A percentile compares a stretch with the other conserved stretches of the same genome.
Evolutionary conservation across 1,140 invertebrate species (phyloP).

Genomic region (Plutomurus gul): DNA sequence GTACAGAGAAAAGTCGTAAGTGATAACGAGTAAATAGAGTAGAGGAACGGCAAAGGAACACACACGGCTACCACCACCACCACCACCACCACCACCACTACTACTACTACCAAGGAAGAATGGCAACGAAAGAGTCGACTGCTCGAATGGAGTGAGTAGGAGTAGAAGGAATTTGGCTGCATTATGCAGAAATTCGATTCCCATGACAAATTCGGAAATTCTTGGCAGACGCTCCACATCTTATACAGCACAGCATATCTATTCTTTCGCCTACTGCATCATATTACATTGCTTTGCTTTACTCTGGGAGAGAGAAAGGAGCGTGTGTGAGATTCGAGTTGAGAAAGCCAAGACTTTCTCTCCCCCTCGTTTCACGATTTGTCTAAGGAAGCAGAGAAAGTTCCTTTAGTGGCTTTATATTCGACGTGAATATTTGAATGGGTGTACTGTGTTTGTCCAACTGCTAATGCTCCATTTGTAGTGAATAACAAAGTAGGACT

Average conservation of each 20-base stretch:
- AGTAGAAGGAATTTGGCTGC: constrained; percentile 8
- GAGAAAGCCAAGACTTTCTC: neutral
- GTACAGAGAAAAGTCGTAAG: neutral
- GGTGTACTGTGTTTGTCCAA: constrained; percentile 3
- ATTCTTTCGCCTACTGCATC: neutral
- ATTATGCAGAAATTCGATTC: constrained; percentile 27
- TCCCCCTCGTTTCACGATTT: neutral
- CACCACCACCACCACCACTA: no score
- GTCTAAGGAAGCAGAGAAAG: neutral
- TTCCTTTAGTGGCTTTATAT: constrained; percentile 5
- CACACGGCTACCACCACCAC: no score
- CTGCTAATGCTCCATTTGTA: constrained; percentile 13
- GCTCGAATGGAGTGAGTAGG: neutral
- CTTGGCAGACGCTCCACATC: constrained; percentile 13
- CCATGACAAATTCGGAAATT: constrained; percentile 29
- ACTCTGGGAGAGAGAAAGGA: no score
- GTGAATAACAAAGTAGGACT: neutral
- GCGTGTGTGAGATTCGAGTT: neutral
- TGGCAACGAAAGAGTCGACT: neutral
- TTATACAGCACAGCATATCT: no score
- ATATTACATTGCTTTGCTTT: neutral
- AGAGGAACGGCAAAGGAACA: neutral
- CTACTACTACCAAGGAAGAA: no score
- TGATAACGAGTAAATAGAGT: constrained; percentile 5
- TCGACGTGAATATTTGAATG: constrained; percentile 20